Conservation (phyloP, 2,113 vertebrate genomes). For the Etheostoma cragini region DNA sequence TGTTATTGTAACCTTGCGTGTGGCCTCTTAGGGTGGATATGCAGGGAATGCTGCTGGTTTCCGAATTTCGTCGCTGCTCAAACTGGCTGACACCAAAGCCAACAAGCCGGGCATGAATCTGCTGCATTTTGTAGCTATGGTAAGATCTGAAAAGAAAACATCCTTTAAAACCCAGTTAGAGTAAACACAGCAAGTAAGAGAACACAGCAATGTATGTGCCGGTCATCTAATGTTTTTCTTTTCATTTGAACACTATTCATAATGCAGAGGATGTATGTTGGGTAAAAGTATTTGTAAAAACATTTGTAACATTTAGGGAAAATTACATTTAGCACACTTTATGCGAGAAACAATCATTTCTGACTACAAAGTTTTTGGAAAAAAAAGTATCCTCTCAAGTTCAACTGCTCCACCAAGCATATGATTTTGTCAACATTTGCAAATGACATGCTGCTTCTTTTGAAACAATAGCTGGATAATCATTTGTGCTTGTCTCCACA, state of each 20-base stretch:
- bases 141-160: slow-evolving; percentile 67
- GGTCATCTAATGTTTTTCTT: background rate
- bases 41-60: slow-evolving; percentile 88
- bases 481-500: slow-evolving; percentile 74
- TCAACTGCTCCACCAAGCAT: slow-evolving; percentile 18
- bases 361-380: background rate
- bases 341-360: background rate
- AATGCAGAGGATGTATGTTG: background rate
- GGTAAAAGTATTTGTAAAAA: background rate
- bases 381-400: slow-evolving; percentile 8
- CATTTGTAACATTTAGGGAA: background rate
- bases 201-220: background rate
- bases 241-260: background rate
- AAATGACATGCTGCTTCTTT: slow-evolving; percentile 53
- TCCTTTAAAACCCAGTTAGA: background rate
- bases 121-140: slow-evolving; percentile 90
- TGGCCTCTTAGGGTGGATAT: slow-evolving; percentile 85
- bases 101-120: slow-evolving; percentile 89
- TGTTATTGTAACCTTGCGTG: slow-evolving; percentile 59
- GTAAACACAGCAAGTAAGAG: background rate
- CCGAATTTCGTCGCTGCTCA: slow-evolving; percentile 86
- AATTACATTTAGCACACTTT: background rate
- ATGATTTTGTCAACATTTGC: slow-evolving; percentile 52
- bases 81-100: slow-evolving; percentile 88
- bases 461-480: slow-evolving; percentile 75